Evolutionary conservation across 2,888 invertebrate genomes (phyloP).

Genomic region (Alentia gelatinosa): DNA sequence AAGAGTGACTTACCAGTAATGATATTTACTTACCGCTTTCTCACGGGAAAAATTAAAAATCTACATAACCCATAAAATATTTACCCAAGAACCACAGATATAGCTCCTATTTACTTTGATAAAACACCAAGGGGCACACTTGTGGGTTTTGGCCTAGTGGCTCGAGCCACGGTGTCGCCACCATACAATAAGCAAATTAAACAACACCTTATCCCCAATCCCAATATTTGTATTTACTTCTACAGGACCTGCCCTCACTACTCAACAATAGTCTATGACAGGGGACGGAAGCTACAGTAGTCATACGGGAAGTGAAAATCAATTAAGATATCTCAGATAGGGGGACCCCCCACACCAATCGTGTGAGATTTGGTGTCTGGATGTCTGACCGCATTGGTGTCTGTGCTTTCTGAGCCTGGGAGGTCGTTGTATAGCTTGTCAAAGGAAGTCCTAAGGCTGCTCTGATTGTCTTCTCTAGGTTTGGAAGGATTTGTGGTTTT

Average conservation of each 20-base stretch:
- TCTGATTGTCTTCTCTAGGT: neutral
- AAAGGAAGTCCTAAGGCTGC: neutral
- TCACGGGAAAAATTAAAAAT: too few relatives aligned
- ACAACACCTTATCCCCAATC: neutral
- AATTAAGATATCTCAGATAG: conserved; percentile 1
- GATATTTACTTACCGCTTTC: too few relatives aligned
- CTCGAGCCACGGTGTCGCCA: neutral
- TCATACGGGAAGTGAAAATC: neutral
- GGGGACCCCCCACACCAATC: neutral
- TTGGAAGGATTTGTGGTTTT: neutral
- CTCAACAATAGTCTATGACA: neutral
- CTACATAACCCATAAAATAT: too few relatives aligned
- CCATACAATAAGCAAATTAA: neutral
- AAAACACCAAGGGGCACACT: neutral
- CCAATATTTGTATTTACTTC: neutral
- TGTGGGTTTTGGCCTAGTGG: neutral
- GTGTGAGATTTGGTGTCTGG: neutral
- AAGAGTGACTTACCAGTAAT: too few relatives aligned
- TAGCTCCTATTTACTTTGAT: neutral
- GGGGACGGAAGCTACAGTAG: neutral
- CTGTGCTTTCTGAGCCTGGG: neutral
- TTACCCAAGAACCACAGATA: too few relatives aligned
- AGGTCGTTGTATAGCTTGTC: neutral
- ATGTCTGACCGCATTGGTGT: neutral
- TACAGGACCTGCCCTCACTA: neutral